Conservation (phyloP, 2,113 vertebrate species). For the Seriola aureovittata region DNA sequence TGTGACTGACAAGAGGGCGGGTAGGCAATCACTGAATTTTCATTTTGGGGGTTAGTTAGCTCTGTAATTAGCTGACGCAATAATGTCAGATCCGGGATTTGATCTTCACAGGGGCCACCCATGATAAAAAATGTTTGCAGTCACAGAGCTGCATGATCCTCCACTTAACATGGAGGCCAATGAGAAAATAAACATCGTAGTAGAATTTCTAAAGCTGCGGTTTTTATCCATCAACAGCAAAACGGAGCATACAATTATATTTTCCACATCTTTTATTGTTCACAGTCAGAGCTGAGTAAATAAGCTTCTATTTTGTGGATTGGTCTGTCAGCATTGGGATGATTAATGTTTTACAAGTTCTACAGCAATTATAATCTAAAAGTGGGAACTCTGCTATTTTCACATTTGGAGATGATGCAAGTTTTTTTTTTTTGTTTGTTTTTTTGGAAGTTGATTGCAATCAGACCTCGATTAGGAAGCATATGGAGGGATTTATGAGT, state of each 20-base stretch:
- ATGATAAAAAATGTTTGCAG: not conserved
- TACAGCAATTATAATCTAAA: not conserved
- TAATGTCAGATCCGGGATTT: not conserved
- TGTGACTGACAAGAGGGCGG: not conserved
- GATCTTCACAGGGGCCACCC: constrained; percentile 43
- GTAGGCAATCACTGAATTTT: not conserved
- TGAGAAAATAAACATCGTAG: constrained; percentile 45
- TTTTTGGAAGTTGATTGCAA: too few species aligned
- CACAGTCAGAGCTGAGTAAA: constrained; percentile 31
- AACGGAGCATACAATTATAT: constrained; percentile 35
- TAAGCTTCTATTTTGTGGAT: constrained; percentile 17
- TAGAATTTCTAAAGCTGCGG: constrained; percentile 21
- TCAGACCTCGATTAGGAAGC: too few species aligned
- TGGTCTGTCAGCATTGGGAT: constrained; percentile 13
- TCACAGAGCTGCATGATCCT: not conserved
- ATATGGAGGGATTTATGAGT: too few species aligned
- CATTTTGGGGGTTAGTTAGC: not conserved
- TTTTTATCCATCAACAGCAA: constrained; percentile 42
- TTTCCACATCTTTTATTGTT: constrained; percentile 38
- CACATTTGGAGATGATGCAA: not conserved
- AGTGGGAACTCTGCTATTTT: not conserved
- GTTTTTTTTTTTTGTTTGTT: too few species aligned
- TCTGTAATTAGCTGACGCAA: constrained; percentile 8
- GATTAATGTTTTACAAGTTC: not conserved
- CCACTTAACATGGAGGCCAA: constrained; percentile 2